A percentile compares a stretch with the other conserved stretches of the same genome.
phyloP scores from a whole-genome alignment of 2,888 invertebrate genomes.

The Sialis fuliginosa region DNA sequence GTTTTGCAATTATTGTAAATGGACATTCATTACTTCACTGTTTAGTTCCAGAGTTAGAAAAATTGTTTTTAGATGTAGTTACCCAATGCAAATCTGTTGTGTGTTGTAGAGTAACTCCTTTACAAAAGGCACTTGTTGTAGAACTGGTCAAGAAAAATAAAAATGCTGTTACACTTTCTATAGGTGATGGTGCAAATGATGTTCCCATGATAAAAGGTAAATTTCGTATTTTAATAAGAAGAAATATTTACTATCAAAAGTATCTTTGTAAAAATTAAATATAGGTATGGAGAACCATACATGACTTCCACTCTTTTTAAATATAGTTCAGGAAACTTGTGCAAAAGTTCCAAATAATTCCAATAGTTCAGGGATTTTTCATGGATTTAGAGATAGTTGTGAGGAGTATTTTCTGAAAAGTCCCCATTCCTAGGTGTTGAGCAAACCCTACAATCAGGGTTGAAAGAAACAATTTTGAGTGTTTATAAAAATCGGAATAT shows the following conservation, averaged over 20 bases:
- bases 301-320: too few species aligned
- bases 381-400: too few species aligned
- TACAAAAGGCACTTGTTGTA: slow-evolving; percentile 97
- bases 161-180: slow-evolving; percentile 91
- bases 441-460: too few species aligned
- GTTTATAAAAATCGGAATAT: neutral
- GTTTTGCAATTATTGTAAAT: slow-evolving; percentile 90
- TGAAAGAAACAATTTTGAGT: too few species aligned
- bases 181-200: slow-evolving; percentile 98
- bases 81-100: slow-evolving; percentile 82
- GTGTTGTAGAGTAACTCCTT: slow-evolving; percentile 93
- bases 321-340: too few species aligned
- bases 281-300: too few species aligned
- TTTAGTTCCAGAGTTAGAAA: slow-evolving; percentile 75
- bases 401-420: too few species aligned
- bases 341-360: too few species aligned
- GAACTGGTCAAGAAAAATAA: slow-evolving; percentile 91
- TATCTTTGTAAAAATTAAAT: neutral
- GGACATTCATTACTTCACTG: slow-evolving; percentile 95
- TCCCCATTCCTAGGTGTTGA: too few species aligned
- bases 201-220: slow-evolving; percentile 98
- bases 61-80: slow-evolving; percentile 60
- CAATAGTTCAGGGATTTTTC: too few species aligned
- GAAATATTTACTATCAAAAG: neutral
- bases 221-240: slow-evolving; percentile 1